Conservation (phyloP, 2,113 vertebrate genomes). For the Oxyruncus cristatus region DNA sequence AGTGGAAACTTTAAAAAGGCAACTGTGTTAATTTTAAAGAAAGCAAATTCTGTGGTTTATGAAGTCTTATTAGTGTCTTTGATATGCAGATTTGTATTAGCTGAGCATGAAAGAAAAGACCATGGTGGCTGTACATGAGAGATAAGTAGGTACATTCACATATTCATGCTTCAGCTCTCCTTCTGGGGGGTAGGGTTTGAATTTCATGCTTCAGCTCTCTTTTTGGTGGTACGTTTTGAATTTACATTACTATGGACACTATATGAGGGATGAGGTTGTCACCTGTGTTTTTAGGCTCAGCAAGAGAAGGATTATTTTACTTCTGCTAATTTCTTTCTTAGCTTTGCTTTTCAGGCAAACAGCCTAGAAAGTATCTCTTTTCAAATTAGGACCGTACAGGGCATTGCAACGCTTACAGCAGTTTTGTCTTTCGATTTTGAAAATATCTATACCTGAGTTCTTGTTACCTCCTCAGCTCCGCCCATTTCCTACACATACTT, state of each 20-base stretch:
- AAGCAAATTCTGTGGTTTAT: background rate
- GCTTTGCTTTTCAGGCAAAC: background rate
- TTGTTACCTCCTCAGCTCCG: background rate
- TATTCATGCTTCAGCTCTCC: background rate
- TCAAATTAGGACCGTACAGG: background rate
- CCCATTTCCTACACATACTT: background rate
- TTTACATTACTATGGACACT: background rate
- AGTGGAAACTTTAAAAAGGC: background rate
- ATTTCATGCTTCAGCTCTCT: background rate
- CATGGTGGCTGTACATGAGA: background rate
- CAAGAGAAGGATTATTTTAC: background rate
- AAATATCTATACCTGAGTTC: background rate
- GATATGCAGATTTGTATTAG: slow-evolving; percentile 48
- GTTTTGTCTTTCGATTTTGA: background rate
- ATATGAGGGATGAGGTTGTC: background rate
- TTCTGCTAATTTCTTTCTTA: background rate
- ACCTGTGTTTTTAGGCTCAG: background rate
- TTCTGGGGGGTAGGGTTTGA: background rate
- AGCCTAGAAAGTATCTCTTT: background rate
- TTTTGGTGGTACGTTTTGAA: background rate
- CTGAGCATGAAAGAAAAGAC: slow-evolving; percentile 37
- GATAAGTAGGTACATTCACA: background rate
- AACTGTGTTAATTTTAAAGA: background rate
- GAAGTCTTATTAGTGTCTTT: slow-evolving; percentile 28
- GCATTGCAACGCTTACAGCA: background rate